A percentile compares a stretch with the other conserved stretches of the same genome.
Conservation (phyloP, 1,140 invertebrate species). For the Theocolax elegans region DNA sequence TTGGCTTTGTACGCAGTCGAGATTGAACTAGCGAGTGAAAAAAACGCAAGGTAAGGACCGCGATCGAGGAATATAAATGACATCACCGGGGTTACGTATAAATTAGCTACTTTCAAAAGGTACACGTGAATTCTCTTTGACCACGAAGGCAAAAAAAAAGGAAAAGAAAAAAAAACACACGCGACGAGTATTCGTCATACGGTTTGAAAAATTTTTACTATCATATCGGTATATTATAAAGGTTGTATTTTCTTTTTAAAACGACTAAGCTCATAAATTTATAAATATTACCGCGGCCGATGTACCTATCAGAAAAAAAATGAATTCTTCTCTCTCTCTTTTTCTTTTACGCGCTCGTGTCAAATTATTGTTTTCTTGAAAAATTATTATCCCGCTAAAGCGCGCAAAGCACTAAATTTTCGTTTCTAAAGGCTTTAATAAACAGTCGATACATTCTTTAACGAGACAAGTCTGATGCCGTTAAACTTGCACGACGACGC, state of each 20-base stretch:
- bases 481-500: too few species aligned
- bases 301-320: neutral
- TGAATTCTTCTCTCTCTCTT: too few species aligned
- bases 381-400: neutral
- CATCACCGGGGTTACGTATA: slow-evolving; percentile 32
- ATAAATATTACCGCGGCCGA: slow-evolving; percentile 16
- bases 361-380: neutral
- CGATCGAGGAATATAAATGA: slow-evolving; percentile 31
- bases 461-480: too few species aligned
- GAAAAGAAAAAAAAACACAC: too few species aligned
- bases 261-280: slow-evolving; percentile 19
- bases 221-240: too few species aligned
- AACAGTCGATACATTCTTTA: too few species aligned
- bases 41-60: too few species aligned
- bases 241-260: too few species aligned
- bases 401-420: neutral
- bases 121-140: slow-evolving; percentile 20
- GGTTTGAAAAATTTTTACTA: slow-evolving; percentile 11
- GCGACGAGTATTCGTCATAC: slow-evolving; percentile 35
- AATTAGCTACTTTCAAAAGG: slow-evolving; percentile 33
- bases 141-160: slow-evolving; percentile 5
- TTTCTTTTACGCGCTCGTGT: neutral
- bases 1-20: too few species aligned
- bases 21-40: too few species aligned
- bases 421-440: too few species aligned